Evolutionary conservation across 2,797 vertebrate species (phyloP).

Genomic region (Centropyge bicolor): DNA sequence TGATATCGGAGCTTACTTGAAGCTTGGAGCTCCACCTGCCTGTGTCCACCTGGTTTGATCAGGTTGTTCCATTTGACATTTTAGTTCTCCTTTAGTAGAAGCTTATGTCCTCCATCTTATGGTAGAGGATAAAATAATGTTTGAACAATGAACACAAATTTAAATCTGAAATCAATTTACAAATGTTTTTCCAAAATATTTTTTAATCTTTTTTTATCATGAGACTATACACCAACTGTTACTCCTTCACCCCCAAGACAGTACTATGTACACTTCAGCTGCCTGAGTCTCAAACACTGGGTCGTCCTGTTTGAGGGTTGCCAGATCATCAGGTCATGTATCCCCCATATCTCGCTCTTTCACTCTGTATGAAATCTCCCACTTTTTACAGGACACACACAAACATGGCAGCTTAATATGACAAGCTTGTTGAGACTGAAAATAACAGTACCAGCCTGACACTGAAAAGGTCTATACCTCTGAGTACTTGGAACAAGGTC

Average conservation of each 20-base stretch:
- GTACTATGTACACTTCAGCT: no score
- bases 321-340: no score
- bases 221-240: neutral
- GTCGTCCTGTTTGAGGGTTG: no score
- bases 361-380: no score
- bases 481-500: neutral
- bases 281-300: neutral
- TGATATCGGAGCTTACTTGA: no score
- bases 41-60: no score
- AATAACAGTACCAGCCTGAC: neutral
- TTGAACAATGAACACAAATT: neutral
- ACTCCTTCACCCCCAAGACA: neutral
- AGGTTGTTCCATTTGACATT: neutral
- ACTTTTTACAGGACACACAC: no score
- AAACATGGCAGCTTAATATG: neutral
- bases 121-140: neutral
- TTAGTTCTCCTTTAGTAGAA: neutral
- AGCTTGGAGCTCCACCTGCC: no score
- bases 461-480: neutral
- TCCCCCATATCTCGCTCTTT: no score
- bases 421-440: neutral
- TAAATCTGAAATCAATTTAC: neutral
- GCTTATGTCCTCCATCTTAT: neutral
- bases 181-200: neutral
- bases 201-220: no score